A percentile compares a stretch with the other conserved stretches of the same genome.
Conservation (phyloP, 2,113 vertebrate genomes). For the Oxyura jamaicensis region DNA sequence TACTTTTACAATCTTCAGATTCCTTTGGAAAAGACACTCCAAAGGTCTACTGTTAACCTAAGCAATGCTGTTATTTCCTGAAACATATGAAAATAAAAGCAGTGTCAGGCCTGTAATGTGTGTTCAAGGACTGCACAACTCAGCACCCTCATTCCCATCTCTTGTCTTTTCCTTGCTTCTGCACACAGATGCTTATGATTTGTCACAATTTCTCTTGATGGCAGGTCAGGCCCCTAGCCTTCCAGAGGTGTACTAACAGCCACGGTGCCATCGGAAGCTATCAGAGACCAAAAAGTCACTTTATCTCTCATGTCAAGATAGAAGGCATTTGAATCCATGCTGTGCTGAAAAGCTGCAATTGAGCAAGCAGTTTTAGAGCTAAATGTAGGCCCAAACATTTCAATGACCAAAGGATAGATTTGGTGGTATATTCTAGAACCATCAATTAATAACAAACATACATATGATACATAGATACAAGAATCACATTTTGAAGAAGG, state of each 20-base stretch:
- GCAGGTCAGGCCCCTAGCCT: constrained; percentile 25
- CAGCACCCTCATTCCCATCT: neutral
- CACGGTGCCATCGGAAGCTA: constrained; percentile 45
- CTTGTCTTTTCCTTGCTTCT: neutral
- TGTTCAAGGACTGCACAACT: neutral
- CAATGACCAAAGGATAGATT: constrained; percentile 43
- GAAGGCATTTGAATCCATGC: neutral
- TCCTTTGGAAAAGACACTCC: neutral
- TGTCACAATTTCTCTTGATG: neutral
- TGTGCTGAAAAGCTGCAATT: constrained; percentile 27
- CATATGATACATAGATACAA: too few relatives aligned
- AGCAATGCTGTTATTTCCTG: neutral
- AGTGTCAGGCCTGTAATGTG: neutral
- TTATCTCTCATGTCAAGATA: constrained; percentile 47
- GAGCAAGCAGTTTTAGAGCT: neutral
- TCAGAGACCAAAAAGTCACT: constrained; percentile 24
- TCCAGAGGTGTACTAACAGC: constrained; percentile 14
- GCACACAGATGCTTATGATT: neutral
- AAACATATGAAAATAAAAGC: neutral
- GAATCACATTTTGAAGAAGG: neutral
- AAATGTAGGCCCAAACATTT: neutral
- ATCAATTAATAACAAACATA: neutral
- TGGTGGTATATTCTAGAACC: neutral
- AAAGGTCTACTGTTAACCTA: neutral
- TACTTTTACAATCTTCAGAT: neutral